Percentiles rank a stretch among this genome's conserved stretches.
Evolutionary conservation across 2,888 invertebrate genomes (phyloP).

Genomic region (Aphelenchoides bicaudatus): DNA sequence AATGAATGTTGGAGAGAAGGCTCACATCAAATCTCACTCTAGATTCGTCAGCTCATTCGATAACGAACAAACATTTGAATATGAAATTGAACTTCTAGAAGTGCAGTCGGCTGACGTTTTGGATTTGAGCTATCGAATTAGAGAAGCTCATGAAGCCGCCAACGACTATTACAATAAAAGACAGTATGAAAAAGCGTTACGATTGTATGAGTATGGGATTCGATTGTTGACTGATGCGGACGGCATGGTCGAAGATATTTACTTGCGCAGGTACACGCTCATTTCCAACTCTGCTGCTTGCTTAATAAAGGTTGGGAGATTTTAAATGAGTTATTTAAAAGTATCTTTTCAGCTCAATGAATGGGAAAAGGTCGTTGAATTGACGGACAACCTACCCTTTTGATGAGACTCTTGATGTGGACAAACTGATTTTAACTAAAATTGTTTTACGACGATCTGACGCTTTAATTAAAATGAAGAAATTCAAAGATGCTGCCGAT

Average conservation of each 20-base stretch:
- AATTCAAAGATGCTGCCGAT: background rate
- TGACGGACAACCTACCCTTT: background rate
- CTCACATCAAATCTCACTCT: background rate
- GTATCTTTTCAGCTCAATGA: conserved; percentile 3
- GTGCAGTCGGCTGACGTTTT: background rate
- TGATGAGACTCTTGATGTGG: too few species aligned
- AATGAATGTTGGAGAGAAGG: conserved; percentile 1
- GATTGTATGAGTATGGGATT: conserved; percentile 7
- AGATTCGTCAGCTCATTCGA: background rate
- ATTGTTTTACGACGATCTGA: conserved; percentile 5
- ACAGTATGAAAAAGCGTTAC: background rate
- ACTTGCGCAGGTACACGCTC: conserved; percentile 3
- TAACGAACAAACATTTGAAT: background rate
- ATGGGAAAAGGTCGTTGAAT: conserved; percentile 7
- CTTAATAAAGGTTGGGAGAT: background rate
- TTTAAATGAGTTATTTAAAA: background rate
- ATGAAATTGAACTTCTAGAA: background rate
- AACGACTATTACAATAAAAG: conserved; percentile 2
- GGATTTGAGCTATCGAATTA: background rate
- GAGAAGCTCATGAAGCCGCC: background rate
- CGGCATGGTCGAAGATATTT: too few species aligned
- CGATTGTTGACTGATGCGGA: background rate
- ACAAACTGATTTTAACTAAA: conserved; percentile 9
- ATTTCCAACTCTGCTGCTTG: conserved; percentile 1
- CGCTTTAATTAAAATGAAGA: background rate